A percentile compares a stretch with the other conserved stretches of the same genome.
Conservation (phyloP, 2,113 vertebrate species). For the Agelaius tricolor region DNA sequence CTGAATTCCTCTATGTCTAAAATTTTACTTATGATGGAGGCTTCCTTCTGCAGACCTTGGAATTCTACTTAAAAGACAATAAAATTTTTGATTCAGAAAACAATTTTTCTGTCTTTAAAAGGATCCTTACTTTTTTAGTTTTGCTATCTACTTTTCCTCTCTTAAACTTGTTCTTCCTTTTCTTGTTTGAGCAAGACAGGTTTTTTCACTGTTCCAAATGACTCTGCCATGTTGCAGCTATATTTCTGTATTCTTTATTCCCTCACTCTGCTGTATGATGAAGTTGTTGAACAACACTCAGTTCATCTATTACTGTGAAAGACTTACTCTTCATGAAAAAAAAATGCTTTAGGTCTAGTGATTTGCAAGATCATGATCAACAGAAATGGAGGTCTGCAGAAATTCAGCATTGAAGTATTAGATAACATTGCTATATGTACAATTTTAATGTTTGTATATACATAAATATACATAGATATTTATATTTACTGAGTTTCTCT, state of each 20-base stretch:
- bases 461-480: not conserved
- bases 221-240: not conserved
- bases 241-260: not conserved
- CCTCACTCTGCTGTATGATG: not conserved
- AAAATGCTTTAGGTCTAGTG: not conserved
- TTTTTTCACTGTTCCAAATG: not conserved
- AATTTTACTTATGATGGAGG: not conserved
- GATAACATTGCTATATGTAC: not conserved
- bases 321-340: not conserved
- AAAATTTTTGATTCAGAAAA: not conserved
- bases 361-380: not conserved
- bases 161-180: not conserved
- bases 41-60: not conserved
- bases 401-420: not conserved
- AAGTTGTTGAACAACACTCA: not conserved
- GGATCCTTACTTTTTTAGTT: not conserved
- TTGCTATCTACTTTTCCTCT: not conserved
- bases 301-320: not conserved
- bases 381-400: not conserved
- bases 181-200: not conserved
- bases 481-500: not conserved
- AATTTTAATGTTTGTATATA: not conserved
- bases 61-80: not conserved
- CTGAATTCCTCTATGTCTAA: not conserved
- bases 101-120: not conserved